Evolutionary conservation across 2,113 vertebrate genomes (phyloP).

Genomic region (Oreochromis niloticus): DNA sequence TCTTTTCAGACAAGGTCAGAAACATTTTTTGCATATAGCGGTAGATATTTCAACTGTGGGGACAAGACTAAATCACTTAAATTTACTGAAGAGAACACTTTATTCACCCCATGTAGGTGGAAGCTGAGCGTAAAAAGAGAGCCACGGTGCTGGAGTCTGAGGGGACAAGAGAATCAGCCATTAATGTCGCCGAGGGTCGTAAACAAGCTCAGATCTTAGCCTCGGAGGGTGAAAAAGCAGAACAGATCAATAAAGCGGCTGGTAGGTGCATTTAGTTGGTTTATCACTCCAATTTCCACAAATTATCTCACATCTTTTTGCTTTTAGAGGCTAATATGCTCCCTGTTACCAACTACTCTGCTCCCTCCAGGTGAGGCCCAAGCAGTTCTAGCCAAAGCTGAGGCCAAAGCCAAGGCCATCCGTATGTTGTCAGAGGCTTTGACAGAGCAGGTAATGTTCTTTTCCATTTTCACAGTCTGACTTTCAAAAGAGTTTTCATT

Average conservation of each 20-base stretch:
- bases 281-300: neutral
- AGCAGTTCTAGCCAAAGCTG: slow-evolving; percentile 85
- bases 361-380: slow-evolving; percentile 84
- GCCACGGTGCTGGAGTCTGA: slow-evolving; percentile 93
- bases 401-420: slow-evolving; percentile 90
- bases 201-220: slow-evolving; percentile 95
- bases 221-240: slow-evolving; percentile 85
- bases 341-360: neutral
- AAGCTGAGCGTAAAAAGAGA: slow-evolving; percentile 89
- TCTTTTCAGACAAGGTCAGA: neutral
- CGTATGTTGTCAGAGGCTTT: slow-evolving; percentile 82
- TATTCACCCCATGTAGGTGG: slow-evolving; percentile 74
- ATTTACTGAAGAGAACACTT: neutral
- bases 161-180: slow-evolving; percentile 86
- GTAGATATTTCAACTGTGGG: neutral
- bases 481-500: neutral
- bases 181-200: slow-evolving; percentile 90
- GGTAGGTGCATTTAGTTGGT: slow-evolving; percentile 67
- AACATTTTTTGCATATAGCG: neutral
- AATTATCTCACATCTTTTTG: neutral
- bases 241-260: slow-evolving; percentile 90
- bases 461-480: neutral
- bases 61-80: neutral
- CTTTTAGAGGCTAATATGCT: neutral
- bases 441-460: slow-evolving; percentile 74